Conservation (phyloP, 1,140 invertebrate genomes). For the Anastrepha ludens region DNA sequence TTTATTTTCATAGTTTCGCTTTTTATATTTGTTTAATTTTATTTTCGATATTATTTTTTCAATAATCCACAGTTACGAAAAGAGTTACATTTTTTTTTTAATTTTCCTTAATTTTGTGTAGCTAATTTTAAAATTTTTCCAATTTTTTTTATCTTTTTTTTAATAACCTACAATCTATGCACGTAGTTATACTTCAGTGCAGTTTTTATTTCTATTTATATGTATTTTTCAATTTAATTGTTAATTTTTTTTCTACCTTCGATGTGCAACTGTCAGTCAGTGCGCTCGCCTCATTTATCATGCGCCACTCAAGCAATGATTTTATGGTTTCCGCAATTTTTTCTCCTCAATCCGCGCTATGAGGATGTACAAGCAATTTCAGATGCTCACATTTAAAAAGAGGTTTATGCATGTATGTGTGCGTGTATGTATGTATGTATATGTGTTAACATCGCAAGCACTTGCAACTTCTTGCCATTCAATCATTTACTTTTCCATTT, state of each 20-base stretch:
- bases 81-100: too few relatives aligned
- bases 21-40: too few relatives aligned
- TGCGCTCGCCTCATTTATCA: conserved; percentile 9
- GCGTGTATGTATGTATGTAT: not conserved
- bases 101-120: too few relatives aligned
- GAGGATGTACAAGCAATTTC: not conserved
- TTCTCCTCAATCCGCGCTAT: not conserved
- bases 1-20: too few relatives aligned
- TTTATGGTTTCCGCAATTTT: conserved; percentile 10
- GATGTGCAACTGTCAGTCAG: not conserved
- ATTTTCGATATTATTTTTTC: too few relatives aligned
- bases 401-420: not conserved
- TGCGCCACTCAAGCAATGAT: not conserved
- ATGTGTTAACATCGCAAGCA: not conserved
- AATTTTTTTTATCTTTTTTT: too few relatives aligned
- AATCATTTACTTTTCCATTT: not conserved
- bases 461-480: not conserved
- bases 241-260: not conserved
- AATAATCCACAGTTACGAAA: too few relatives aligned
- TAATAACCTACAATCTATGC: too few relatives aligned
- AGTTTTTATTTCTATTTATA: not conserved
- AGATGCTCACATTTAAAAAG: not conserved
- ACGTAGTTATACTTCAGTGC: too few relatives aligned
- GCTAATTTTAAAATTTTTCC: too few relatives aligned
- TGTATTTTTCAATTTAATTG: not conserved